Percentiles rank a stretch among this genome's conserved stretches.
Evolutionary conservation across 1,140 invertebrate genomes (phyloP).

Genomic region (Diorhabda sublineata): DNA sequence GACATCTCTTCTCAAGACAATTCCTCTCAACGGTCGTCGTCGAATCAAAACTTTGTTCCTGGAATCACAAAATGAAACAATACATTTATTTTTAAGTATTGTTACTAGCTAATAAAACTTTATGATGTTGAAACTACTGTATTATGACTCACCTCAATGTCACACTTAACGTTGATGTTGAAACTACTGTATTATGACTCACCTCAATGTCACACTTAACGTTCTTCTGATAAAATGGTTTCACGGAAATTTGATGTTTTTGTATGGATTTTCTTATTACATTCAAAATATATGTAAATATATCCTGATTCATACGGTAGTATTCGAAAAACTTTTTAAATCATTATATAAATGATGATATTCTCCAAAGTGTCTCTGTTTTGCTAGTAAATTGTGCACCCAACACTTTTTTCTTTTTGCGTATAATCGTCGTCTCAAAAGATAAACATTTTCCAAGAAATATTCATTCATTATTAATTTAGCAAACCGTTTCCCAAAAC

Average conservation of each 20-base stretch:
- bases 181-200: slow-evolving; percentile 19
- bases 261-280: background rate
- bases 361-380: background rate
- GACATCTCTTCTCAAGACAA: no score
- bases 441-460: slow-evolving; percentile 5
- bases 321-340: slow-evolving; percentile 14
- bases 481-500: no score
- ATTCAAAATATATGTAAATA: slow-evolving; percentile 14
- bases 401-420: slow-evolving; percentile 10
- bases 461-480: background rate
- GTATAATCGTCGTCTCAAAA: slow-evolving; percentile 4
- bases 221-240: no score
- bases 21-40: slow-evolving; percentile 4
- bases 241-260: slow-evolving; percentile 15
- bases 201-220: slow-evolving; percentile 19
- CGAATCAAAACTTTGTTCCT: slow-evolving; percentile 5
- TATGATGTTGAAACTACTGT: slow-evolving; percentile 12
- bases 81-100: slow-evolving; percentile 11
- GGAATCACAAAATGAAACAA: slow-evolving; percentile 6
- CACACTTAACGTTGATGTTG: slow-evolving; percentile 16
- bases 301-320: background rate
- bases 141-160: slow-evolving; percentile 21
- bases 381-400: slow-evolving; percentile 10
- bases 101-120: slow-evolving; percentile 12
- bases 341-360: slow-evolving; percentile 10